Conservation (phyloP, 2,888 invertebrate genomes). For the Pyrgus malvae region DNA sequence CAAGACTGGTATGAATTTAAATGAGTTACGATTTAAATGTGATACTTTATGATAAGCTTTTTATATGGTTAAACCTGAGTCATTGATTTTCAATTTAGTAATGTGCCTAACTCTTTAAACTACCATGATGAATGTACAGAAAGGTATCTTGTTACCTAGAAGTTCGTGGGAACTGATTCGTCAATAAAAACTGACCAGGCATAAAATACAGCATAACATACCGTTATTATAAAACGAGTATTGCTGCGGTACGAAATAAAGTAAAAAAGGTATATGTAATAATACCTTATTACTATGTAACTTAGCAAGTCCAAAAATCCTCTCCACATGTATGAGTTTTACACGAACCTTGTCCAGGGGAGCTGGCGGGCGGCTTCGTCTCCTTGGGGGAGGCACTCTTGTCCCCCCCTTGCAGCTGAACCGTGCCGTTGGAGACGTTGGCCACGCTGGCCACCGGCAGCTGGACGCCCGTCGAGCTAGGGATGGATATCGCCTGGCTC, state of each 20-base stretch:
- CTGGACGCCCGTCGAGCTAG: conserved; percentile 47
- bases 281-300: background rate
- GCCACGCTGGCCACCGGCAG: conserved; percentile 44
- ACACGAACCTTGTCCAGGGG: conserved; percentile 21
- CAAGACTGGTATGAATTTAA: too few relatives aligned
- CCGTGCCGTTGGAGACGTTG: conserved; percentile 46
- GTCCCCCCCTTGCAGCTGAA: conserved; percentile 79
- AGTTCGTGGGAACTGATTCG: too few relatives aligned
- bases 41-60: too few relatives aligned
- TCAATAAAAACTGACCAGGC: too few relatives aligned
- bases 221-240: background rate
- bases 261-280: background rate
- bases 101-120: too few relatives aligned
- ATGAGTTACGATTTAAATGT: too few relatives aligned
- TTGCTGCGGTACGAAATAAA: background rate
- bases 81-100: too few relatives aligned
- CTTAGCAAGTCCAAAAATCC: background rate
- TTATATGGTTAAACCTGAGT: too few relatives aligned
- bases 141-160: too few relatives aligned
- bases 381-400: conserved; percentile 72
- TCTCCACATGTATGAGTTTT: background rate
- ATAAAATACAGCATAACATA: too few relatives aligned
- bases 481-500: conserved; percentile 54
- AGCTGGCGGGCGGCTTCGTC: conserved; percentile 30
- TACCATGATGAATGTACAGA: too few relatives aligned